Evolutionary conservation across 2,113 vertebrate genomes (phyloP).

Genomic region (Salvelinus namaycush): DNA sequence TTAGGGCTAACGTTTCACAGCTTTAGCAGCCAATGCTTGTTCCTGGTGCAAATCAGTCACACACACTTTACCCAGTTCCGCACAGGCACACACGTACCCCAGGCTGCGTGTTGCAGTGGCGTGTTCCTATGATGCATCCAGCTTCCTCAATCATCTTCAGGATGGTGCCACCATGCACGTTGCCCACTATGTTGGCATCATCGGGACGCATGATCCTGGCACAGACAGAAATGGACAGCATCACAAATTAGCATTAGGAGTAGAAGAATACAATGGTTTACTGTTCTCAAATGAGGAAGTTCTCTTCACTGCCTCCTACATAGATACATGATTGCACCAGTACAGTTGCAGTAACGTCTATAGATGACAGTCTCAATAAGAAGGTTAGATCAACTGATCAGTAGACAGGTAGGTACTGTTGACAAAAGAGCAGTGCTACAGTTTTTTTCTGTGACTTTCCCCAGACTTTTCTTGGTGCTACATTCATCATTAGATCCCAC

Average conservation of each 20-base stretch:
- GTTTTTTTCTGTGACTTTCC: too few relatives aligned
- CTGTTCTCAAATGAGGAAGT: not conserved
- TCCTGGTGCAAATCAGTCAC: not conserved
- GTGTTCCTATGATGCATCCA: slow-evolving; percentile 89
- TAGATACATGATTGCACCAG: too few relatives aligned
- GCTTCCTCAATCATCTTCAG: slow-evolving; percentile 98
- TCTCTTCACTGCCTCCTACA: too few relatives aligned
- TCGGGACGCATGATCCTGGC: slow-evolving; percentile 91
- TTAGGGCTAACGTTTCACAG: too few relatives aligned
- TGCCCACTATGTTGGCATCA: slow-evolving; percentile 89
- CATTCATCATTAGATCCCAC: too few relatives aligned
- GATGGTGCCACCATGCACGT: slow-evolving; percentile 91
- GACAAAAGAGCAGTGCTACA: too few relatives aligned
- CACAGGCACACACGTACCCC: slow-evolving; percentile 70
- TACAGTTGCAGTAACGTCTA: too few relatives aligned
- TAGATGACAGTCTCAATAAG: too few relatives aligned
- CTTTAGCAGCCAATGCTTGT: too few relatives aligned
- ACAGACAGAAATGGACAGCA: not conserved
- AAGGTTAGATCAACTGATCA: too few relatives aligned
- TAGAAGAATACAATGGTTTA: not conserved
- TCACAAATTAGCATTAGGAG: not conserved
- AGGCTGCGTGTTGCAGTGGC: slow-evolving; percentile 88
- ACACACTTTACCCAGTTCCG: not conserved
- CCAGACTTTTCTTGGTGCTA: too few relatives aligned
- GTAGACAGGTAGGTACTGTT: too few relatives aligned